A percentile compares a stretch with the other conserved stretches of the same genome.
phyloP scores from a whole-genome alignment of 2,113 vertebrate genomes.

The Connochaetes taurinus region DNA sequence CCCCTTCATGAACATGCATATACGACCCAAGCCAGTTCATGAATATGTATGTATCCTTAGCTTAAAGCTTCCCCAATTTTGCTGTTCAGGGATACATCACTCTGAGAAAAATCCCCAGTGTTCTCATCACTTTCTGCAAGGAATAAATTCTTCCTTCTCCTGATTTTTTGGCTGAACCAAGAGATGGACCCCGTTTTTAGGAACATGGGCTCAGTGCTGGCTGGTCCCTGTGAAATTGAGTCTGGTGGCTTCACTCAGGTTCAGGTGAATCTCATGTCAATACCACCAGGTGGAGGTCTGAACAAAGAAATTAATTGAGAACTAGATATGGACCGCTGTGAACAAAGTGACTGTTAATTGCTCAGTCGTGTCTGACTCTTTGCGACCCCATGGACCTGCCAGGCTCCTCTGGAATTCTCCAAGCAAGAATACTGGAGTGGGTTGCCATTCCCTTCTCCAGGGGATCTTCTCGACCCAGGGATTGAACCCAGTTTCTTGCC shows the following conservation, averaged over 20 bases:
- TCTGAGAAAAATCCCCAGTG: background rate
- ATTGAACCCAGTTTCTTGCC: background rate
- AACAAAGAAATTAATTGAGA: constrained; percentile 24
- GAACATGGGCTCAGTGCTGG: background rate
- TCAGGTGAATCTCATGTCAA: background rate
- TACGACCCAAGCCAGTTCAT: background rate
- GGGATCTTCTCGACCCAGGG: background rate
- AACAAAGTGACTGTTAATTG: background rate
- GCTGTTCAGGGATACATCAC: background rate
- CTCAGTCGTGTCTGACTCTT: background rate
- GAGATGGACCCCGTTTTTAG: background rate
- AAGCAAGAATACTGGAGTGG: background rate
- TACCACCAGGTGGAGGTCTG: background rate
- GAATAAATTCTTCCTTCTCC: background rate
- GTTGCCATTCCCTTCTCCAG: background rate
- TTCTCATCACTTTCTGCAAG: background rate
- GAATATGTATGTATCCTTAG: background rate
- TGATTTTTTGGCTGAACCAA: background rate
- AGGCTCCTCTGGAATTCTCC: background rate
- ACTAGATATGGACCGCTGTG: background rate
- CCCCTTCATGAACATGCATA: background rate
- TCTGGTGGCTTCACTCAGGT: background rate
- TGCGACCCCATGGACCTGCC: background rate
- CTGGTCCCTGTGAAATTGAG: background rate
- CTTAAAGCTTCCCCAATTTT: background rate